These are phyloP conservation scores for Peribatodes rhomboidaria DNA, from an alignment of 2,888 invertebrate genomes.

Conservation along the genomic window DNA sequence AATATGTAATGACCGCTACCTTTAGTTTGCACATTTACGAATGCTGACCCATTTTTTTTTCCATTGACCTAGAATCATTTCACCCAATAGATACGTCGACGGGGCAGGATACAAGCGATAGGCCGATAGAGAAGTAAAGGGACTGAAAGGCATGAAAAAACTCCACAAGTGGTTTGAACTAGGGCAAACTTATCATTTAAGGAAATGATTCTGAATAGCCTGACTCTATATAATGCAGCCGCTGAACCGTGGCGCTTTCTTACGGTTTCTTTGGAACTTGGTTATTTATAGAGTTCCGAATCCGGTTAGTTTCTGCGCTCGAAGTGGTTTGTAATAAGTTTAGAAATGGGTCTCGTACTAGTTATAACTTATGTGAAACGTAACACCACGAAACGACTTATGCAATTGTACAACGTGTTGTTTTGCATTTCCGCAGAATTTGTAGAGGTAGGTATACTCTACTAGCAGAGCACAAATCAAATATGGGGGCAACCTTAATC, in stretches of 20 bases:
- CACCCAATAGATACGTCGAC: not conserved
- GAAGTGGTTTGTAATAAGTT: constrained; percentile 11
- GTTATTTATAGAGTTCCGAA: constrained; percentile 28
- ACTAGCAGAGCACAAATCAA: too few relatives aligned
- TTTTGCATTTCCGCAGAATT: too few relatives aligned
- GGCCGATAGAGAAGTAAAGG: constrained; percentile 22
- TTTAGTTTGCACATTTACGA: too few relatives aligned
- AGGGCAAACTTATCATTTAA: constrained; percentile 36
- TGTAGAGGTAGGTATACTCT: too few relatives aligned
- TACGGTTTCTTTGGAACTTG: constrained; percentile 23
- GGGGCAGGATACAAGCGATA: constrained; percentile 6
- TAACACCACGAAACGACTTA: not conserved
- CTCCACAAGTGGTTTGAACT: constrained; percentile 40
- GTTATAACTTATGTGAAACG: not conserved
- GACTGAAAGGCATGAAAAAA: constrained; percentile 20
- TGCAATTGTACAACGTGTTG: too few relatives aligned
- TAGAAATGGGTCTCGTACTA: not conserved
- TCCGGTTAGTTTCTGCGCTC: constrained; percentile 10
- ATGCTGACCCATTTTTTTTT: too few relatives aligned
- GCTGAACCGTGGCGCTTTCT: constrained; percentile 18
- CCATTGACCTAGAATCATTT: not conserved
- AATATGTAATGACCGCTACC: too few relatives aligned
- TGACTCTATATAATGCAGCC: constrained; percentile 23
- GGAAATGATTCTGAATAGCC: constrained; percentile 29
- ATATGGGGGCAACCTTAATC: too few relatives aligned